Conservation (phyloP, 2,113 vertebrate species). For the Odontesthes bonariensis region DNA sequence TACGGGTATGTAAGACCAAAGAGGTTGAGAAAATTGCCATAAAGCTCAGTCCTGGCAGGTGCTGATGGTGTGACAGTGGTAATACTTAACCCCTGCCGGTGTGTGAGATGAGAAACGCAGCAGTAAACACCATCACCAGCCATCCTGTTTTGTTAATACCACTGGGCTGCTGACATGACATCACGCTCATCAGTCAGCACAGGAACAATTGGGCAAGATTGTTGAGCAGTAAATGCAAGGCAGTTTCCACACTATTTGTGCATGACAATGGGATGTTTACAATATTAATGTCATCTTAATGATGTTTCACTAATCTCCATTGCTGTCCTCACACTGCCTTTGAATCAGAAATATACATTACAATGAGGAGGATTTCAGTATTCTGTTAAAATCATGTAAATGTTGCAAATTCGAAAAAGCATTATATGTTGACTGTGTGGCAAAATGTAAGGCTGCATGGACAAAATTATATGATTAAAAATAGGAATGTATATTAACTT, state of each 20-base stretch:
- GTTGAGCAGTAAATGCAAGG: conserved; percentile 18
- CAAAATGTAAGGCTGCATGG: neutral
- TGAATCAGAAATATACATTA: neutral
- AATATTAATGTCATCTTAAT: conserved; percentile 45
- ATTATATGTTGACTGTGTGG: neutral
- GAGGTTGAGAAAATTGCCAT: neutral
- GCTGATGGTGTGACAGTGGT: conserved; percentile 13
- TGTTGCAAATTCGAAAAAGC: neutral
- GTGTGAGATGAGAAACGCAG: conserved; percentile 15
- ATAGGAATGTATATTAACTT: too few species aligned
- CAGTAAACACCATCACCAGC: conserved; percentile 18
- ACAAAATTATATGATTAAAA: too few species aligned
- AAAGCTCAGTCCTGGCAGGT: conserved; percentile 12
- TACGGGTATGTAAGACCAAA: neutral
- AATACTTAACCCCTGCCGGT: conserved; percentile 3
- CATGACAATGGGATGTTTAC: conserved; percentile 40
- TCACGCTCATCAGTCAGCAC: conserved; percentile 19
- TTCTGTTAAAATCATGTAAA: neutral
- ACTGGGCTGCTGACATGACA: neutral
- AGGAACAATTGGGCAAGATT: conserved; percentile 29
- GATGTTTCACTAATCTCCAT: conserved; percentile 28
- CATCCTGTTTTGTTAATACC: conserved; percentile 35
- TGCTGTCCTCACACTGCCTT: neutral
- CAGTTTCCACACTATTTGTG: conserved; percentile 2
- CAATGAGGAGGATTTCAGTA: neutral